These are phyloP conservation scores for Brachionus paranguensis DNA, from an alignment of 1,140 invertebrate genomes.

Conservation along the genomic window DNA sequence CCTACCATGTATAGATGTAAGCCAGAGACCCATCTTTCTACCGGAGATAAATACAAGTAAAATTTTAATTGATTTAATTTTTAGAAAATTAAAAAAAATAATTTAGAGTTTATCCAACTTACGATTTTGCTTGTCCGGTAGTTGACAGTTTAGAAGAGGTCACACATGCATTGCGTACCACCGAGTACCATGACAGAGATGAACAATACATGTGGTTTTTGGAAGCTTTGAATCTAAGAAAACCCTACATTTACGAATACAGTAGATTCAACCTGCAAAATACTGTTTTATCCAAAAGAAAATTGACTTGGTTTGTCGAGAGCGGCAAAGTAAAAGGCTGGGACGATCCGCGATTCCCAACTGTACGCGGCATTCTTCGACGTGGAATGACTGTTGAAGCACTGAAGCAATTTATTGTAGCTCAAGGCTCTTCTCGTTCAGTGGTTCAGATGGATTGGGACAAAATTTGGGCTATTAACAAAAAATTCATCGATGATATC, in stretches of 20 bases:
- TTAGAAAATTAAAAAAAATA: constrained; percentile 43
- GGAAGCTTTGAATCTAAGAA: constrained; percentile 64
- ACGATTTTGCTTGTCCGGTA: constrained; percentile 99
- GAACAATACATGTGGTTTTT: constrained; percentile 87
- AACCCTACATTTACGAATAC: constrained; percentile 92
- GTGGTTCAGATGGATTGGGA: constrained; percentile 99
- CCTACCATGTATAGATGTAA: constrained; percentile 99
- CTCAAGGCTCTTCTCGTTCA: constrained; percentile 93
- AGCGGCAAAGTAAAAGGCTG: constrained; percentile 89
- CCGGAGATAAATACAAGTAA: constrained; percentile 90
- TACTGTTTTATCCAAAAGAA: constrained; percentile 92
- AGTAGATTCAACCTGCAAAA: constrained; percentile 91
- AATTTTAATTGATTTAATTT: neutral
- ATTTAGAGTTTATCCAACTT: constrained; percentile 90
- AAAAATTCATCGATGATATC: constrained; percentile 89
- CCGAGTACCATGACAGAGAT: constrained; percentile 96
- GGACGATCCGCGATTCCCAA: constrained; percentile 98
- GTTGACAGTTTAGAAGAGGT: constrained; percentile 94
- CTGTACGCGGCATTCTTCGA: constrained; percentile 87
- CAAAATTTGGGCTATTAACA: constrained; percentile 99
- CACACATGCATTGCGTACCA: constrained; percentile 91
- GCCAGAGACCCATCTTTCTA: constrained; percentile 81
- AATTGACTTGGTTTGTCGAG: constrained; percentile 93
- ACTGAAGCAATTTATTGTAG: constrained; percentile 91
- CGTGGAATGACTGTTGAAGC: constrained; percentile 95